A percentile compares a stretch with the other conserved stretches of the same genome.
Conservation (phyloP, 2,888 invertebrate genomes). For the Augiades crinisus region DNA sequence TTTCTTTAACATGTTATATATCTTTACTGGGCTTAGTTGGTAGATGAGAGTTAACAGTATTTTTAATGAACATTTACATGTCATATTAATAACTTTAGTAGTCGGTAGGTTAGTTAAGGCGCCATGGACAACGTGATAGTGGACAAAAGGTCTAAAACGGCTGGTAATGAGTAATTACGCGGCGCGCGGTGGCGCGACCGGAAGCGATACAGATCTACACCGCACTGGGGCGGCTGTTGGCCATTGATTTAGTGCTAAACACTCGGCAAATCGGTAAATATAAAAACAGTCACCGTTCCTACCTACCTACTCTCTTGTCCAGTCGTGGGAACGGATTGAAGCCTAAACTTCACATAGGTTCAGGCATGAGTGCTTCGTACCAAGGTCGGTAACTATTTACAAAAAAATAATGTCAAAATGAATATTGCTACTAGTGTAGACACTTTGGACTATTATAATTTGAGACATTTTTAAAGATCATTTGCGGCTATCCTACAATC, state of each 20-base stretch:
- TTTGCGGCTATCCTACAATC: too few species aligned
- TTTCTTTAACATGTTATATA: too few species aligned
- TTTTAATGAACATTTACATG: too few species aligned
- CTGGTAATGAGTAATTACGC: conserved; percentile 68
- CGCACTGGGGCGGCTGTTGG: conserved; percentile 42
- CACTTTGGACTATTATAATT: too few species aligned
- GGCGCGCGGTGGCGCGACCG: conserved; percentile 52
- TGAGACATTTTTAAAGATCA: too few species aligned
- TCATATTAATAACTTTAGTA: too few species aligned
- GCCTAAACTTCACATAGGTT: background rate
- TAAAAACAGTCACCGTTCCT: conserved; percentile 17
- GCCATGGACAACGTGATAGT: too few species aligned
- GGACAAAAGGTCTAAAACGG: conserved; percentile 60
- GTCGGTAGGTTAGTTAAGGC: too few species aligned
- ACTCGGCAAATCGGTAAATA: conserved; percentile 47
- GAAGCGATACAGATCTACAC: conserved; percentile 66
- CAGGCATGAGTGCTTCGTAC: background rate
- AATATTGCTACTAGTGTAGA: too few species aligned
- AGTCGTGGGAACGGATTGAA: conserved; percentile 18
- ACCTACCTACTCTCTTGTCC: conserved; percentile 4
- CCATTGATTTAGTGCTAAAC: conserved; percentile 68
- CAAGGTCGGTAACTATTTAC: background rate
- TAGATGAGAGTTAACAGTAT: too few species aligned
- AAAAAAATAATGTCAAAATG: too few species aligned
- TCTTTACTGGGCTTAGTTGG: too few species aligned